Evolutionary conservation across 2,888 invertebrate genomes (phyloP).

Genomic region (Helleia helle): DNA sequence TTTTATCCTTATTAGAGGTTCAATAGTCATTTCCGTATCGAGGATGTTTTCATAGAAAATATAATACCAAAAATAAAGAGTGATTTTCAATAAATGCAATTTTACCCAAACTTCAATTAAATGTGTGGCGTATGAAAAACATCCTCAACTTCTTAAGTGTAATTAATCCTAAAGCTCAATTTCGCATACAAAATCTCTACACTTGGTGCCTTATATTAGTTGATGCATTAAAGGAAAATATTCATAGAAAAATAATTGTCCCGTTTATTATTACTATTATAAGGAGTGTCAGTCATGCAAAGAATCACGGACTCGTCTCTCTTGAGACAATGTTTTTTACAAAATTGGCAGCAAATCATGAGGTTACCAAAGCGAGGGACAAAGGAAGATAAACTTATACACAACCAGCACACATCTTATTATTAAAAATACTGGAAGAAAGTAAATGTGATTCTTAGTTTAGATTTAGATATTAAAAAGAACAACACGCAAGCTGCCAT

Average conservation of each 20-base stretch:
- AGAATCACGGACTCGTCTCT: not conserved
- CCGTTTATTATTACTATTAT: slow-evolving; percentile 38
- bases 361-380: not conserved
- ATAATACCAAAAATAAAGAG: slow-evolving; percentile 17
- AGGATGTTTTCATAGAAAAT: slow-evolving; percentile 32
- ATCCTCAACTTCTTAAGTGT: slow-evolving; percentile 29
- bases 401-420: slow-evolving; percentile 7
- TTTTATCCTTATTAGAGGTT: slow-evolving; percentile 7
- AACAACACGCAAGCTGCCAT: slow-evolving; percentile 7
- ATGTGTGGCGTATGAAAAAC: slow-evolving; percentile 29
- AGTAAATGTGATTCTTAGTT: slow-evolving; percentile 32
- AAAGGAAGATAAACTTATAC: not conserved
- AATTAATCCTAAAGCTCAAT: slow-evolving; percentile 32
- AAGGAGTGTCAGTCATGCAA: slow-evolving; percentile 13
- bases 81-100: slow-evolving; percentile 15
- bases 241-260: slow-evolving; percentile 57
- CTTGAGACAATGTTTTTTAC: not conserved
- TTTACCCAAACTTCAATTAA: slow-evolving; percentile 9
- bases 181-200: slow-evolving; percentile 44
- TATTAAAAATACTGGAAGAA: slow-evolving; percentile 23
- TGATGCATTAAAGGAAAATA: slow-evolving; percentile 36
- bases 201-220: slow-evolving; percentile 37
- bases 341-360: slow-evolving; percentile 1
- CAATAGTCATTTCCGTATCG: slow-evolving; percentile 13
- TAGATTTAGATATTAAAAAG: not conserved